Percentiles rank a stretch among this genome's conserved stretches.
These are phyloP conservation scores for Candoia aspera DNA, from an alignment of 2,113 vertebrate genomes.

Conservation along the genomic window DNA sequence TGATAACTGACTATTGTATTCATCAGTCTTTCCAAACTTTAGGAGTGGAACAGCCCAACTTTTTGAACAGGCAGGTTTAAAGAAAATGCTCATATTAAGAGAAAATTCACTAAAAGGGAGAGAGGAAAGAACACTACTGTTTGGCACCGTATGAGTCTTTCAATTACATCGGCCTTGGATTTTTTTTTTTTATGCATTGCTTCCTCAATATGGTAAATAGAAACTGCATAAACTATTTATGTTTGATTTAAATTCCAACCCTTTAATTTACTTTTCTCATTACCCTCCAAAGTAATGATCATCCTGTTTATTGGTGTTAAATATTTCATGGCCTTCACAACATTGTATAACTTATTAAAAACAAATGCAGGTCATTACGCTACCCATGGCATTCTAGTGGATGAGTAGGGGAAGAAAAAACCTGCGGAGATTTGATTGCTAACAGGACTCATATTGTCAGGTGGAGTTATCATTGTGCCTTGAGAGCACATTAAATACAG, in stretches of 20 bases:
- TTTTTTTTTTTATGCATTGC: conserved; percentile 54
- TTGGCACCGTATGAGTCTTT: conserved; percentile 37
- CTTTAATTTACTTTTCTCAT: conserved; percentile 69
- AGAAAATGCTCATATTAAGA: not conserved
- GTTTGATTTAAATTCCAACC: conserved; percentile 66
- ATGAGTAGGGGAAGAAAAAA: conserved; percentile 1
- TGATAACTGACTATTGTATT: not conserved
- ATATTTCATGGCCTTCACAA: conserved; percentile 64
- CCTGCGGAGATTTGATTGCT: not conserved
- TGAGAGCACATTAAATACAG: not conserved
- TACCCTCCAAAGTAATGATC: conserved; percentile 62
- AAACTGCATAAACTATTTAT: conserved; percentile 66
- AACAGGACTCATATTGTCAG: not conserved
- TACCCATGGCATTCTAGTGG: conserved; percentile 1
- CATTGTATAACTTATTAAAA: conserved; percentile 46
- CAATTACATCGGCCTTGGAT: conserved; percentile 60
- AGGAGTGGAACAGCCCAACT: accelerated
- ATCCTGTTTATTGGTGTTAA: conserved; percentile 61
- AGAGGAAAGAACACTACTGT: not conserved
- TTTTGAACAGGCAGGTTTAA: not conserved
- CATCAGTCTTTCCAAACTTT: not conserved
- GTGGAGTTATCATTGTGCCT: not conserved
- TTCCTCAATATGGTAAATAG: conserved; percentile 59
- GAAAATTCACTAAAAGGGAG: not conserved
- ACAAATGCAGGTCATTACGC: conserved; percentile 41